phyloP scores from a whole-genome alignment of 2,113 vertebrate species.

The Phyllostomus hastatus region DNA sequence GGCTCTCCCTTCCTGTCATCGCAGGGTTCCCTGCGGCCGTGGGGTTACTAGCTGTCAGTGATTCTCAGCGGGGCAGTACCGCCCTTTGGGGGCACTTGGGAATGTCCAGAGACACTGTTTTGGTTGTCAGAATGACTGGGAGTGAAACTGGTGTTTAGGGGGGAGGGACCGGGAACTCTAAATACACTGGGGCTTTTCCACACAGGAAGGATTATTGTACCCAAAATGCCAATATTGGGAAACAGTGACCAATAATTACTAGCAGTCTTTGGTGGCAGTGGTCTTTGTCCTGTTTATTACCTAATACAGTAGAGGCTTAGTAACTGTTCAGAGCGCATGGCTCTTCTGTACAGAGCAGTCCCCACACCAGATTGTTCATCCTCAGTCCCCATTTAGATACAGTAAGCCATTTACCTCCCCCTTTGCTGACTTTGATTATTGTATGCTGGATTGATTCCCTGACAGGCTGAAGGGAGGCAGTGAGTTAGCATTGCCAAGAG shows the following conservation, averaged over 20 bases:
- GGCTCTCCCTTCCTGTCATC: neutral
- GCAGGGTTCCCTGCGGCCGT: neutral
- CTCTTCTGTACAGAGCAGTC: neutral
- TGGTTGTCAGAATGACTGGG: constrained; percentile 21
- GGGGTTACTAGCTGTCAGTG: neutral
- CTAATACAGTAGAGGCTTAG: neutral
- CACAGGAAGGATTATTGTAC: neutral
- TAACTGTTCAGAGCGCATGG: neutral
- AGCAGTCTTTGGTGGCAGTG: neutral
- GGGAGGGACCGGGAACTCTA: neutral
- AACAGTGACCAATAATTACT: neutral
- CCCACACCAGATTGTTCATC: neutral
- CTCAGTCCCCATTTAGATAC: neutral
- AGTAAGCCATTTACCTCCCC: neutral
- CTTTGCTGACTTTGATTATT: neutral
- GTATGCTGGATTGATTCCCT: neutral
- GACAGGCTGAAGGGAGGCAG: neutral
- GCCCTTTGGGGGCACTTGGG: neutral
- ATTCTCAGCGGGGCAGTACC: neutral
- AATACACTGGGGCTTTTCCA: neutral
- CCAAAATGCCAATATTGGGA: neutral
- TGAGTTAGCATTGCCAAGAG: neutral
- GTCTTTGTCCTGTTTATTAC: neutral
- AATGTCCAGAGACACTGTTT: neutral
- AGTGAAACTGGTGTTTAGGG: neutral